phyloP scores from a whole-genome alignment of 2,113 vertebrate species.

The Melanerpes formicivorus region DNA sequence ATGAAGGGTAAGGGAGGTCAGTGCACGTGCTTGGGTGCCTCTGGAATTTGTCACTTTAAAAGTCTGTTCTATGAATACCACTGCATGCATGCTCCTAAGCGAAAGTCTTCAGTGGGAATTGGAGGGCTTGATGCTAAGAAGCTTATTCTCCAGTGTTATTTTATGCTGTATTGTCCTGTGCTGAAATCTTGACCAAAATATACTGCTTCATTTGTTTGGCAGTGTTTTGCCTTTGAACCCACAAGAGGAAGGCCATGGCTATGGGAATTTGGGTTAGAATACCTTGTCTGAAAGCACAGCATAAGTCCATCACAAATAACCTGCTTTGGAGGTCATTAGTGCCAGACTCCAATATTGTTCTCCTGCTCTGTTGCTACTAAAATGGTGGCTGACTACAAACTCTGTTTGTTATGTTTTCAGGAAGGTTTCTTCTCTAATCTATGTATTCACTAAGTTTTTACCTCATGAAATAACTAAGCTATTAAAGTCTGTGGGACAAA shows the following conservation, averaged over 20 bases:
- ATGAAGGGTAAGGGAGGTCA: conserved; percentile 43
- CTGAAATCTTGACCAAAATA: not conserved
- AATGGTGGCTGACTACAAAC: not conserved
- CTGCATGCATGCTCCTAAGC: not conserved
- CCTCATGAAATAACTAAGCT: not conserved
- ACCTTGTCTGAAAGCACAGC: not conserved
- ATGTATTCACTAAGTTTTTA: not conserved
- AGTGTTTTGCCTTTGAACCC: not conserved
- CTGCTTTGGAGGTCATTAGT: not conserved
- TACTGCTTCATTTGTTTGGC: not conserved
- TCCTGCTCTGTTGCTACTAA: not conserved
- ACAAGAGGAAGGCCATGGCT: not conserved
- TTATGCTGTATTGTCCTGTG: conserved; percentile 3
- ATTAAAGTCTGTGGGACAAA: not conserved
- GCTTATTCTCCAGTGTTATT: not conserved
- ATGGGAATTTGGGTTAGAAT: not conserved
- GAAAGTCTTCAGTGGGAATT: not conserved
- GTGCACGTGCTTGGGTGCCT: not conserved
- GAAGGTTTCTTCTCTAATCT: not conserved
- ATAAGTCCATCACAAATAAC: not conserved
- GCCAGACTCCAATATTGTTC: not conserved
- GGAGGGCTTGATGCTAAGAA: not conserved
- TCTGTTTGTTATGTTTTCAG: not conserved
- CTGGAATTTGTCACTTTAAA: conserved; percentile 20
- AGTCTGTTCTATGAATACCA: not conserved